Conservation (phyloP, 2,888 invertebrate species). For the Thera obeliscata region DNA sequence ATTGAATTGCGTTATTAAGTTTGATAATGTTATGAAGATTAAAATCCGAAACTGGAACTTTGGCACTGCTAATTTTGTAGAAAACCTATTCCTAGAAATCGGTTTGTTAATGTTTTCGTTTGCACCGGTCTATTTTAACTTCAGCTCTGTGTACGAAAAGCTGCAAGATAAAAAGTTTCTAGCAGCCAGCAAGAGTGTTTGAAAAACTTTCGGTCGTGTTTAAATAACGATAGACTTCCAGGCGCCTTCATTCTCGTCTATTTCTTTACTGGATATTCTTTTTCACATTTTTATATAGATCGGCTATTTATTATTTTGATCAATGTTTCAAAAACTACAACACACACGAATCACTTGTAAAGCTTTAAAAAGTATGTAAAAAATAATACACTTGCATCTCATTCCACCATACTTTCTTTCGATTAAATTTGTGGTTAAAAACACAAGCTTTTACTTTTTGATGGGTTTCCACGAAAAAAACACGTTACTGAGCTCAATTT, state of each 20-base stretch:
- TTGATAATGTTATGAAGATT: too few species aligned
- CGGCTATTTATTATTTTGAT: neutral
- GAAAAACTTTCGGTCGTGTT: slow-evolving; percentile 37
- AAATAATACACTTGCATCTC: too few species aligned
- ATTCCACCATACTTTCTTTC: too few species aligned
- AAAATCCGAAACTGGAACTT: slow-evolving; percentile 3
- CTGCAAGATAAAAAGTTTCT: neutral
- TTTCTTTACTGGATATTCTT: neutral
- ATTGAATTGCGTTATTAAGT: too few species aligned
- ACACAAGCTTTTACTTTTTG: neutral
- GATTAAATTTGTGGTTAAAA: neutral
- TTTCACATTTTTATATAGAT: neutral
- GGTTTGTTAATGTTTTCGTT: slow-evolving; percentile 5
- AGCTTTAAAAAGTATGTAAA: neutral
- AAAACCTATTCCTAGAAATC: slow-evolving; percentile 9
- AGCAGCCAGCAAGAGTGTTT: slow-evolving; percentile 14
- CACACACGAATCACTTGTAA: neutral
- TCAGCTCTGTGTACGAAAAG: slow-evolving; percentile 11
- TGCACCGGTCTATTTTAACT: slow-evolving; percentile 8
- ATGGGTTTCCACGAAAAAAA: neutral
- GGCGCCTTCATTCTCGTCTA: slow-evolving; percentile 46
- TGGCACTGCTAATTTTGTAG: neutral
- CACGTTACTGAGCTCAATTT: neutral
- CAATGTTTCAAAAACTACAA: neutral
- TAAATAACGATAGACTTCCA: slow-evolving; percentile 50